Evolutionary conservation across 2,797 vertebrate genomes (phyloP), one percentile per base, ranked within the genome.

Genomic region (Euthynnus affinis): DNA sequence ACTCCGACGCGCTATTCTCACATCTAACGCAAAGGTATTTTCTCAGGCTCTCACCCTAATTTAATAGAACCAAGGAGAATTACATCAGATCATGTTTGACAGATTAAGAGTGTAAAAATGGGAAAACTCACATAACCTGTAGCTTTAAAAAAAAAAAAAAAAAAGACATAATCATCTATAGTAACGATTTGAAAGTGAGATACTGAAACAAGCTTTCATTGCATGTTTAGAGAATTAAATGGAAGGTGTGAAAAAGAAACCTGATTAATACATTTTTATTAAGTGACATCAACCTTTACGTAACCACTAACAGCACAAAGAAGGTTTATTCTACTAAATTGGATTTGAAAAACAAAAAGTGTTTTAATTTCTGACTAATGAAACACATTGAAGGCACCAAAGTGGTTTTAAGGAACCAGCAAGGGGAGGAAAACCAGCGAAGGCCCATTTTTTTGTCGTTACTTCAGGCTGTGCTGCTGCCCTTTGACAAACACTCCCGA

Each of bases 401-500:
- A 44, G 32, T 32, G 20, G 68, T 72, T 42, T 5, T 25, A 53
- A 56, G 20, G 20, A 67, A 57, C n/a, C 61, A 61, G 51, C 42
- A 55, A 49, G 12, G 17, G 59, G 17, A 64, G 42, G 70, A 61
- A 80, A 83, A 68, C 49, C 71, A 59, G 65, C 22, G 8, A 87
- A 86, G 78, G 80, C 71, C 72, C 68, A 29, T 68, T 77, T 86
- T 87, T 59, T 71, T 84, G 86, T 88, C 74, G 9, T 87, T 84
- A 89, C 87, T 87, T 81, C 78, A 89, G 88, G 76, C 82, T 87
- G 75, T 78, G 82, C 87, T 84, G 81, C 86, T 93, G 90, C 88
- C 91, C 93, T 94, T 93, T 94, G 91, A 92, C 91, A 93, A 92
- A 90, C 85, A 88, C 90, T 92, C 89, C 89, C 52, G 2, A 90